Evolutionary conservation across 2,113 vertebrate genomes (phyloP).

Genomic region (Zapus hudsonius): DNA sequence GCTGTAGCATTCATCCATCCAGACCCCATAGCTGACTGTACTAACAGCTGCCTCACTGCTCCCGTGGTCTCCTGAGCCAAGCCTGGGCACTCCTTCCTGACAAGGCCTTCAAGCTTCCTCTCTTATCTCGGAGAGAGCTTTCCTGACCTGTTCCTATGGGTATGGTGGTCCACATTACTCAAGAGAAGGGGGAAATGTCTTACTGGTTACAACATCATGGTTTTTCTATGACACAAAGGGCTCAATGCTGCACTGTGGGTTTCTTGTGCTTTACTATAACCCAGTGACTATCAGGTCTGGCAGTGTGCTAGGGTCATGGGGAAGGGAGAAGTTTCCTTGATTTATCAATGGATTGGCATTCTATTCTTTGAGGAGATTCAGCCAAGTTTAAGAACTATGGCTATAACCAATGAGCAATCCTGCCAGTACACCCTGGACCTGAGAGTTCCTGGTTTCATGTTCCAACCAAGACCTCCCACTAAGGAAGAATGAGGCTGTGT

Average conservation of each 20-base stretch:
- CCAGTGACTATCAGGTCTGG: accelerated
- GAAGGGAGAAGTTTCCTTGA: neutral
- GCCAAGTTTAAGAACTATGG: neutral
- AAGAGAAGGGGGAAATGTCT: neutral
- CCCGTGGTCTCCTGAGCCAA: neutral
- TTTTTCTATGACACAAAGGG: neutral
- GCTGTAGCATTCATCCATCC: neutral
- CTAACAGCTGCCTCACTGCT: neutral
- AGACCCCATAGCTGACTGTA: neutral
- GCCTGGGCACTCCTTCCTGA: neutral
- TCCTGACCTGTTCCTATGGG: neutral
- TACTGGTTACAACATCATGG: neutral
- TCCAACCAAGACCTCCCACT: neutral
- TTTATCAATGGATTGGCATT: neutral
- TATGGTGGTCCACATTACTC: neutral
- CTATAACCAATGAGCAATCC: neutral
- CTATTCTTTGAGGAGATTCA: neutral
- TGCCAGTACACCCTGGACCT: neutral
- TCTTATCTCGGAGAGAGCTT: neutral
- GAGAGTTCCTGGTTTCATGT: neutral
- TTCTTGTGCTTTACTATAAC: neutral
- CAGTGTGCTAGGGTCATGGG: neutral
- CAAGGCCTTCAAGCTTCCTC: neutral
- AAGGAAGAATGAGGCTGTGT: neutral
- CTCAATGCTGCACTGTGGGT: neutral